Percentiles rank a stretch among this genome's conserved stretches.
Evolutionary conservation across 2,888 invertebrate genomes (phyloP).

Genomic region (Aphelenchoides bicaudatus): DNA sequence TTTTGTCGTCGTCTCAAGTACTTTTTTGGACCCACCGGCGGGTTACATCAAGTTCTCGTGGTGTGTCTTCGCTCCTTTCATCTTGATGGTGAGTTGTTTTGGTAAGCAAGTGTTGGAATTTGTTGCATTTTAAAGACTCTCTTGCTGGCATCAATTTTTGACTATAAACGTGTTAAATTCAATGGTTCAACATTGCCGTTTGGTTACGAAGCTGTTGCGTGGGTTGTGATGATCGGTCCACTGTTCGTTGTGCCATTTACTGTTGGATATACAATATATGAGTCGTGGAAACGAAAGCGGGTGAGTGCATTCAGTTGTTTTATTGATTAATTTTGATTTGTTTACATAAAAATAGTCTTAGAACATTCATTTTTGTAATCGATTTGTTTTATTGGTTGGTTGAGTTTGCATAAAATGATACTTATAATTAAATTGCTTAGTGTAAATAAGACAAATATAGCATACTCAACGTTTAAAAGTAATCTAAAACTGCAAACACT

Average conservation of each 20-base stretch:
- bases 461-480: too few species aligned
- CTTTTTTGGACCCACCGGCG: conserved; percentile 51
- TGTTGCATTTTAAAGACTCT: conserved; percentile 27
- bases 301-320: too few species aligned
- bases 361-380: too few species aligned
- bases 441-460: too few species aligned
- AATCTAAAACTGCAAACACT: too few species aligned
- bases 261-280: conserved; percentile 42
- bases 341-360: too few species aligned
- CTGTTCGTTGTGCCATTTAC: conserved; percentile 48
- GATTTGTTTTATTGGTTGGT: too few species aligned
- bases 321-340: conserved; percentile 24
- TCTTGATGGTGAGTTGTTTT: conserved; percentile 38
- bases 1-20: conserved; percentile 9
- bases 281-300: conserved; percentile 31
- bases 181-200: conserved; percentile 35
- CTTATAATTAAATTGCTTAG: too few species aligned
- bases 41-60: conserved; percentile 55
- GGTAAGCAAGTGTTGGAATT: neutral
- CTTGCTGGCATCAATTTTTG: conserved; percentile 36
- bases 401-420: too few species aligned
- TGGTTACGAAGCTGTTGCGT: conserved; percentile 51
- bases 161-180: conserved; percentile 41
- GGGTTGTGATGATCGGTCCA: conserved; percentile 53
- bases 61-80: conserved; percentile 46